These are phyloP conservation scores for Spea multiplicata DNA, from an alignment of 2,113 vertebrate species.

Conservation along the genomic window DNA sequence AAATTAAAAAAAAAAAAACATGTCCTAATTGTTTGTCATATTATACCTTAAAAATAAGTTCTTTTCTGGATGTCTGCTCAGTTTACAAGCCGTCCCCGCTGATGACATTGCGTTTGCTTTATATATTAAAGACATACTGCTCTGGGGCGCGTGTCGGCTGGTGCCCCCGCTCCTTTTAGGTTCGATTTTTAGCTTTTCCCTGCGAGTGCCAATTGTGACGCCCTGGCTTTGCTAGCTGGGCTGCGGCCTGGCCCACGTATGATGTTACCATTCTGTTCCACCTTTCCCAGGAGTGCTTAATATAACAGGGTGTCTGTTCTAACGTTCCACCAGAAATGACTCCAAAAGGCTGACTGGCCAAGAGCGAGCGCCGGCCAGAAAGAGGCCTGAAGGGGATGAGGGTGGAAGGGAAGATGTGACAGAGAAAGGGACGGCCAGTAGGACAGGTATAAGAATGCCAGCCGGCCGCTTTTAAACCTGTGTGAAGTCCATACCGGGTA, in stretches of 20 bases:
- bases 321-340: slow-evolving; percentile 38
- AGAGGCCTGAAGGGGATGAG: background rate
- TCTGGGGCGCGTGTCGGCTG: background rate
- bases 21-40: background rate
- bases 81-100: too few species aligned
- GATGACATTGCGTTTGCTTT: too few species aligned
- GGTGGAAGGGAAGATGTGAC: slow-evolving; percentile 24
- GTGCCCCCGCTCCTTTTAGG: background rate
- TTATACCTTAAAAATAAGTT: background rate
- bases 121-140: background rate
- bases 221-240: slow-evolving; percentile 37
- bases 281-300: slow-evolving; percentile 28
- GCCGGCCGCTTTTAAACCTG: background rate
- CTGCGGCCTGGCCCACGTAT: slow-evolving; percentile 35
- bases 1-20: background rate
- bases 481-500: too few species aligned
- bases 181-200: slow-evolving; percentile 7
- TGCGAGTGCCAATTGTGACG: slow-evolving; percentile 38
- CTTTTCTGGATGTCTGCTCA: too few species aligned
- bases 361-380: background rate
- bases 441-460: background rate
- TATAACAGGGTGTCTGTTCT: slow-evolving; percentile 39
- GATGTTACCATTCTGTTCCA: slow-evolving; percentile 42
- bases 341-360: slow-evolving; percentile 28
- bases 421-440: background rate